Conservation (phyloP, 2,113 vertebrate species). For the Columba livia region DNA sequence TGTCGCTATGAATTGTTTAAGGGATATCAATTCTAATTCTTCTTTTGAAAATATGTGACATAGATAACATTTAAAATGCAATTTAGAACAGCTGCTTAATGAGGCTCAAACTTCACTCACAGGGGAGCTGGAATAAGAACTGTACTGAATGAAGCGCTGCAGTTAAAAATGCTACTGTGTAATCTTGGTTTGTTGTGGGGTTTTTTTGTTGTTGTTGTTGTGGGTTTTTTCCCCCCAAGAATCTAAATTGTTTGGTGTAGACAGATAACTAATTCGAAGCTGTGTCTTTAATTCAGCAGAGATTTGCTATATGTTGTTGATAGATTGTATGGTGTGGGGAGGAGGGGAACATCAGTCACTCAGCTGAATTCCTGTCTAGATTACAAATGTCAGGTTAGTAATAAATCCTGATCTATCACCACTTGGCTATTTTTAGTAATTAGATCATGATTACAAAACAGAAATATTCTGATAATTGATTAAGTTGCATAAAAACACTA, state of each 20-base stretch:
- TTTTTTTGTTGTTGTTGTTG: not conserved
- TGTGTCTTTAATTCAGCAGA: not conserved
- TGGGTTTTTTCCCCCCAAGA: not conserved
- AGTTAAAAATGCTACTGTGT: not conserved
- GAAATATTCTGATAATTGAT: conserved; percentile 21
- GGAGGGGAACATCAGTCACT: not conserved
- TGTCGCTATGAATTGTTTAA: not conserved
- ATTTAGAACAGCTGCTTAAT: not conserved
- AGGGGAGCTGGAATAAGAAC: not conserved
- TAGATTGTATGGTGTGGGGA: not conserved
- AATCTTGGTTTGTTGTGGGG: not conserved
- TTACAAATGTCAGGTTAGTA: not conserved
- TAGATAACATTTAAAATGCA: not conserved
- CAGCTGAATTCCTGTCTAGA: conserved; percentile 5
- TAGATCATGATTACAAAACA: not conserved
- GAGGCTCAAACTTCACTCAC: not conserved
- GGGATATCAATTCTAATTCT: not conserved
- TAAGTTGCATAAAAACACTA: not conserved
- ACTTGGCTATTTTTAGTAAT: not conserved
- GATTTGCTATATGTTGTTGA: not conserved
- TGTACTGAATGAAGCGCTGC: fast-evolving
- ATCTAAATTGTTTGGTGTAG: not conserved
- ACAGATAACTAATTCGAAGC: not conserved
- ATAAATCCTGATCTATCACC: conserved; percentile 9
- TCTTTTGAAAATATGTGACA: not conserved